A percentile compares a stretch with the other conserved stretches of the same genome.
Evolutionary conservation across 2,113 vertebrate genomes (phyloP).

Genomic region (Chaenocephalus aceratus): DNA sequence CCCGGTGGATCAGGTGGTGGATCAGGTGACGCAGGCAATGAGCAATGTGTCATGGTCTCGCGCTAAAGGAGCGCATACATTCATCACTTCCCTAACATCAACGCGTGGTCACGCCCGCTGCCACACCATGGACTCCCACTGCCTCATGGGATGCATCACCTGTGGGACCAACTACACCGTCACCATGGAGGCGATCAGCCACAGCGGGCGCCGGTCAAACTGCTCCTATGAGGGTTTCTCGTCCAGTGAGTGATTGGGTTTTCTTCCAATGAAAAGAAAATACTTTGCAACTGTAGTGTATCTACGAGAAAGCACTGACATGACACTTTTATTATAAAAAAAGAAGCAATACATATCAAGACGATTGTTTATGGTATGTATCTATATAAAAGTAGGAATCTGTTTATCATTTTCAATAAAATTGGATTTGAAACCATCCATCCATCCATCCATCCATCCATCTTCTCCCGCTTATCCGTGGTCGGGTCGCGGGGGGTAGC

Average conservation of each 20-base stretch:
- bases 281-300: no score
- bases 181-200: conserved; percentile 87
- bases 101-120: conserved; percentile 86
- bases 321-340: no score
- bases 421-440: no score
- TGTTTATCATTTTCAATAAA: no score
- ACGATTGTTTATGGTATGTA: no score
- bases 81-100: conserved; percentile 86
- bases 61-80: conserved; percentile 85
- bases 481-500: no score
- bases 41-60: conserved; percentile 90
- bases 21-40: conserved; percentile 89
- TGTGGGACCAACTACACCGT: conserved; percentile 91
- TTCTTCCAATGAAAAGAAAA: not conserved
- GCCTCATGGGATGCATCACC: conserved; percentile 93
- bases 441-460: no score
- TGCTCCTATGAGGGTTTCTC: conserved; percentile 89
- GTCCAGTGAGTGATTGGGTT: conserved; percentile 85
- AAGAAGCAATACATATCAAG: no score
- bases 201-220: conserved; percentile 81
- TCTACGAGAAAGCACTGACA: no score
- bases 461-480: no score
- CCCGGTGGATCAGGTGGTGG: conserved; percentile 82
- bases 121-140: conserved; percentile 88
- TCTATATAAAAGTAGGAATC: no score